Conservation (phyloP, 64 coral and sea anemone species). For the Anthopleura sola region DNA sequence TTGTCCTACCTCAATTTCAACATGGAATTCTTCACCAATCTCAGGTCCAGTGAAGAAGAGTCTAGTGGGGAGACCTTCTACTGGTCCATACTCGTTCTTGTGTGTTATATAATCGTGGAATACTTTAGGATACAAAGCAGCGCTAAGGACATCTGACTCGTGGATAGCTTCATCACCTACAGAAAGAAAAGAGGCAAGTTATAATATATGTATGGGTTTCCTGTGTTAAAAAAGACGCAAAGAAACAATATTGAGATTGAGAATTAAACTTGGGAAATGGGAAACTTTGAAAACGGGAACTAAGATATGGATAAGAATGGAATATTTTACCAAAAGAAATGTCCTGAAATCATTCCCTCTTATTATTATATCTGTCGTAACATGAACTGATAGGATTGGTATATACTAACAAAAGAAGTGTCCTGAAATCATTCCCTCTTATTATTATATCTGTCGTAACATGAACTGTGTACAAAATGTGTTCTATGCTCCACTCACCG, state of each 20-base stretch:
- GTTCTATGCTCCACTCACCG: conserved; percentile 62
- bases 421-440: no score
- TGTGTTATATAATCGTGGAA: conserved; percentile 95
- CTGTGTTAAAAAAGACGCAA: neutral
- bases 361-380: no score
- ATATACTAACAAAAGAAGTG: no score
- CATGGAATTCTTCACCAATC: conserved; percentile 95
- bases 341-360: no score
- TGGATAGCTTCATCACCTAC: conserved; percentile 60
- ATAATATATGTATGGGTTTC: neutral
- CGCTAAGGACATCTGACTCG: conserved; percentile 82
- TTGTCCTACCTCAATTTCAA: conserved; percentile 53
- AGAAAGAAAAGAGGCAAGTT: conserved; percentile 1
- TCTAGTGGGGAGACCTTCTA: conserved; percentile 74
- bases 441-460: no score
- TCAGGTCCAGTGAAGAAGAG: conserved; percentile 94
- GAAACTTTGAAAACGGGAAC: no score
- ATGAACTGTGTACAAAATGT: no score
- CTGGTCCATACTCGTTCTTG: conserved; percentile 87
- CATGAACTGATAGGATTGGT: no score
- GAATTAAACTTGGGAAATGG: no score
- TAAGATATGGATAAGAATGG: no score
- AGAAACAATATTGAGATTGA: no score
- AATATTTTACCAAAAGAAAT: no score
- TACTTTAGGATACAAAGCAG: conserved; percentile 87